phyloP scores from a whole-genome alignment of 2,888 invertebrate species.

The Eristalis pertinax region DNA sequence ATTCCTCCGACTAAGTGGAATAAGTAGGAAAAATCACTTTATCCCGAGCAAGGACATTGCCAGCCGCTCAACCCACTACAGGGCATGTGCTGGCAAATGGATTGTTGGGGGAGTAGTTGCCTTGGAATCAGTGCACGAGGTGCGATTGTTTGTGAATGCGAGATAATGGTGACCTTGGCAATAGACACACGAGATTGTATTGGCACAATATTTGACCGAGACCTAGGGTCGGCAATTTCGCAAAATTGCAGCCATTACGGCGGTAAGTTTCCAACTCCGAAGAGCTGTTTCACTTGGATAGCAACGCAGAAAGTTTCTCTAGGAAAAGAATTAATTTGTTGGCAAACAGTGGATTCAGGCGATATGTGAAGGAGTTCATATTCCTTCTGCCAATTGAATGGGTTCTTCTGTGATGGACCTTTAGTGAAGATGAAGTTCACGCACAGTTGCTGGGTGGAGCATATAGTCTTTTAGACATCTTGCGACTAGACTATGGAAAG shows the following conservation, averaged over 20 bases:
- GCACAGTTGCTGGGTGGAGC: too few species aligned
- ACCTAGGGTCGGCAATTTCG: not conserved
- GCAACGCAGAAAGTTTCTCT: too few species aligned
- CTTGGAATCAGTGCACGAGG: conserved; percentile 22
- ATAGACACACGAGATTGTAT: conserved; percentile 5
- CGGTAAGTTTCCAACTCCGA: not conserved
- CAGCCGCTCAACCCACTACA: conserved; percentile 31
- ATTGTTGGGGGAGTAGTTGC: conserved; percentile 4
- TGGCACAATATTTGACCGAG: not conserved
- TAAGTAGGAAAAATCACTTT: conserved; percentile 62
- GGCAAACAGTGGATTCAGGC: not conserved
- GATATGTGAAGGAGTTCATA: not conserved
- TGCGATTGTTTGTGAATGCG: not conserved
- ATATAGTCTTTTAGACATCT: too few species aligned
- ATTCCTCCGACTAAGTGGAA: conserved; percentile 63
- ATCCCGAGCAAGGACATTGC: conserved; percentile 64
- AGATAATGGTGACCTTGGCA: conserved; percentile 10
- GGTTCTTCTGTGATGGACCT: too few species aligned
- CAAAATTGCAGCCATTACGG: not conserved
- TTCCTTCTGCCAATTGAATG: too few species aligned
- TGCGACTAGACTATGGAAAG: too few species aligned
- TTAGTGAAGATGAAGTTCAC: too few species aligned
- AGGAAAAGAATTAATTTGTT: not conserved
- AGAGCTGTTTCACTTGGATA: not conserved
- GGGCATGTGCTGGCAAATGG: conserved; percentile 19